phyloP scores from a whole-genome alignment of 2,888 invertebrate species.

The Clanis bilineata region DNA sequence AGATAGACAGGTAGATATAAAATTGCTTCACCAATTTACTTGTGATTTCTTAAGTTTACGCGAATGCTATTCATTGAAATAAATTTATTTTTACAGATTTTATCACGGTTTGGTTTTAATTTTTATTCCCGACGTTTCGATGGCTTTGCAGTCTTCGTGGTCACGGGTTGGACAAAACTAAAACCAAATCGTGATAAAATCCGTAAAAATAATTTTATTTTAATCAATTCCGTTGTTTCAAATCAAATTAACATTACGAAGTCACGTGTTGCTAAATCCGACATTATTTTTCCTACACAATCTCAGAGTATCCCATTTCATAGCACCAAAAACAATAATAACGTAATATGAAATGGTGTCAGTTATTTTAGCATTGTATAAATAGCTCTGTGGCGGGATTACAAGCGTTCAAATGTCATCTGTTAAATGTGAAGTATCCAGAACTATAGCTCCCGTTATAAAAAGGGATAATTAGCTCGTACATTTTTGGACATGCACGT shows the following conservation, averaged over 20 bases:
- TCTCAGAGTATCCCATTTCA: constrained; percentile 38
- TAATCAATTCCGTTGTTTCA: too few relatives aligned
- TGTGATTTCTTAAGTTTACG: too few relatives aligned
- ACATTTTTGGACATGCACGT: not conserved
- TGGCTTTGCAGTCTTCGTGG: too few relatives aligned
- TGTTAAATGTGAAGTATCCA: constrained; percentile 18
- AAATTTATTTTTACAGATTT: too few relatives aligned
- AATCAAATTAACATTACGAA: not conserved
- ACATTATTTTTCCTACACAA: constrained; percentile 2
- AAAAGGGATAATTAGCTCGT: not conserved
- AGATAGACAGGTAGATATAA: too few relatives aligned
- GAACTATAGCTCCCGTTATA: not conserved
- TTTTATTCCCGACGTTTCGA: too few relatives aligned
- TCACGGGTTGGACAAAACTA: too few relatives aligned
- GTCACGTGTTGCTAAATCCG: not conserved
- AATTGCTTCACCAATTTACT: too few relatives aligned
- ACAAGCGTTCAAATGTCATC: constrained; percentile 12
- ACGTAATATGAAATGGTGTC: constrained; percentile 37
- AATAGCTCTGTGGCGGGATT: constrained; percentile 21
- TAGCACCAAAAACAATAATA: constrained; percentile 40
- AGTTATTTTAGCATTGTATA: constrained; percentile 38
- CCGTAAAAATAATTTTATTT: too few relatives aligned
- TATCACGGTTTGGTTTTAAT: too few relatives aligned
- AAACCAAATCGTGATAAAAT: too few relatives aligned
- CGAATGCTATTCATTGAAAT: too few relatives aligned